Base-by-base conservation (phyloP, 2,113 vertebrate genomes). In the Poecilia latipinna region DNA sequence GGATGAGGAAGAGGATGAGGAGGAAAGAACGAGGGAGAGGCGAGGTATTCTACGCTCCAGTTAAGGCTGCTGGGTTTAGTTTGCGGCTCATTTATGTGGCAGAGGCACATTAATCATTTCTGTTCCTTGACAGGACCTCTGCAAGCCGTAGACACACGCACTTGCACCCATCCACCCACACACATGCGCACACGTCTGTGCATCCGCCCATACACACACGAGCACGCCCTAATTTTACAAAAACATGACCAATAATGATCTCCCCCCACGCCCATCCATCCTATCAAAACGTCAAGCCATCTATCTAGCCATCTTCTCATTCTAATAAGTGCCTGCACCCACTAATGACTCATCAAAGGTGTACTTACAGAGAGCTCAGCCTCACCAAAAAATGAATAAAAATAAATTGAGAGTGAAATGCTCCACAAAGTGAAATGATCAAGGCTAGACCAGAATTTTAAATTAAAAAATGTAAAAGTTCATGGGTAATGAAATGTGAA, bases 61-160 rank as follows among this genome's bases (percentile, higher is more conserved):
- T 87, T 84, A 62, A 84, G 74, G 74, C 68, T 79, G 37, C 32
- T 68, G 75, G 84, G 74, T 86, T 85, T 69, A 81, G 86, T 69
- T 64, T 13, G 64, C 73, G 78, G 65, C 83, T 89, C 85, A 82
- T 80, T 90, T 70, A 82, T 89, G 88, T 90, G 70, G 88, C 84
- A 83, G 77, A 67, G 60, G 68, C 72, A 72, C 92, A 94, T 94
- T 92, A 93, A 93, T 94, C 93, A 94, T 84, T 85, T 48, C 33
- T 75, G 69, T 39, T 77, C 75, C 75, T 79, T 77, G 87, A 91
- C 93, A 89, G 67, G 78, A 86, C 62, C 73, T 80, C 68, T 78
- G 68, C 76, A 48, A 61, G 65, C 57, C 51, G 35, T 57, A 61
- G 64, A 39, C 80, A 28, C 28, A 69, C 71, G 57, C 70, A 84